Base-by-base conservation (phyloP, 2,113 vertebrate genomes). In the Zeus faber region DNA sequence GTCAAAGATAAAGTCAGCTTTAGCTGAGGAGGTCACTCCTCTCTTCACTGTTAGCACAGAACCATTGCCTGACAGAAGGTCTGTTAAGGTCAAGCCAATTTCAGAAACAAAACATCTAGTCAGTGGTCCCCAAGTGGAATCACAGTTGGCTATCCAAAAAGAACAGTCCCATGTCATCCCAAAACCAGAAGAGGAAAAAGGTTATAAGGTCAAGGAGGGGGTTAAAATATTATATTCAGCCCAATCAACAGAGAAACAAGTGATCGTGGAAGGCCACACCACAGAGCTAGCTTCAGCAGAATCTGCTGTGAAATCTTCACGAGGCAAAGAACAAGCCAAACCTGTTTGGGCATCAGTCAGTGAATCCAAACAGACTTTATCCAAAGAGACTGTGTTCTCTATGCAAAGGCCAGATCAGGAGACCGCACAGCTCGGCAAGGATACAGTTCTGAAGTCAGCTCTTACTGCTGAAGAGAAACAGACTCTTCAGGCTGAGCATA, bases 211-310 rank as follows among this genome's bases (percentile, higher is more conserved):
- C 1, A 90, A 85, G 37, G 91, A 93, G 56, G 89, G 87, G 3
- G 67, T 85, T 31, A 86, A 87, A 62, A 89, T 88, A 56, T 72
- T 91, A 33, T 89, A 89, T 33, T 84, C 89, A 0, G 84, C 85
- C 21, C 70, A 90, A 47, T 87, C 82, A 35, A 49, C 74, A 13
- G 89, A 89, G 39, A 83, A 86, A 17, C 76, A 29, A 2, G 53
- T 81, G 50, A 65, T 93, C 3, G 44, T 69, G 33, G 89, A 89
- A 16, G 84, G 79, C 13, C 87, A 90, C 52, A 59, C 85, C 16
- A 43, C 54, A 52, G 83, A 85, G 13, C 11, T 89, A 7, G 62
- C 79, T 6, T 25, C 53, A 17, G 59, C 77, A 10, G 85, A 89
- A 22, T 62, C 81, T 17, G 67, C 85, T 16, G 6, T 76, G 4